Conservation (phyloP, 2,113 vertebrate genomes). For the Aix galericulata region DNA sequence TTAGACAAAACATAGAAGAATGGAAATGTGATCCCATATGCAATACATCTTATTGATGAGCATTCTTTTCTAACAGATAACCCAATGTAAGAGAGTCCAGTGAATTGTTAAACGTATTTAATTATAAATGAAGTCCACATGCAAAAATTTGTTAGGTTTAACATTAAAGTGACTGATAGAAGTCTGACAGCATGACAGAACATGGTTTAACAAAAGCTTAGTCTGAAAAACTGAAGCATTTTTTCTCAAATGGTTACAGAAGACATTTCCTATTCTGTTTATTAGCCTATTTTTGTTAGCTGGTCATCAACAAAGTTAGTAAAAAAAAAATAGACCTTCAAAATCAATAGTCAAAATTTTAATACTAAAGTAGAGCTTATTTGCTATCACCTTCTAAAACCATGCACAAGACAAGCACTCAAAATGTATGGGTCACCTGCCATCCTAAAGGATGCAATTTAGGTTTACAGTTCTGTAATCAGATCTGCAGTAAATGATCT, state of each 20-base stretch:
- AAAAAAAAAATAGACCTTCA: constrained; percentile 19
- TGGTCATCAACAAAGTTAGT: not conserved
- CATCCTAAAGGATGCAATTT: not conserved
- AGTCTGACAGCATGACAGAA: not conserved
- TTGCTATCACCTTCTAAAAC: not conserved
- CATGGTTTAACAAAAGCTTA: not conserved
- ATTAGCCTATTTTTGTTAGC: not conserved
- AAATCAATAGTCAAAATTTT: constrained; percentile 47
- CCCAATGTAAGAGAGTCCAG: not conserved
- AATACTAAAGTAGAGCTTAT: constrained; percentile 16
- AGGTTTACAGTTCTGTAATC: not conserved
- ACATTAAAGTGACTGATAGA: not conserved
- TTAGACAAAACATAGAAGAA: not conserved
- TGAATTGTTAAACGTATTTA: not conserved
- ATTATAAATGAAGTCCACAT: not conserved
- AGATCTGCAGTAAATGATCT: not conserved
- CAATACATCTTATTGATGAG: not conserved
- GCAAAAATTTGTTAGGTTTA: not conserved
- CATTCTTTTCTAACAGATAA: not conserved
- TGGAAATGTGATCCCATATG: not conserved
- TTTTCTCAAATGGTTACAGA: not conserved
- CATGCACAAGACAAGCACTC: not conserved
- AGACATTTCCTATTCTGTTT: constrained; percentile 26
- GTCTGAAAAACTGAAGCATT: not conserved
- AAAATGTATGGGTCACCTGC: not conserved